Percentiles rank a stretch among this genome's conserved stretches.
phyloP scores from a whole-genome alignment of 2,113 vertebrate species.

The Mormoops blainvillei region DNA sequence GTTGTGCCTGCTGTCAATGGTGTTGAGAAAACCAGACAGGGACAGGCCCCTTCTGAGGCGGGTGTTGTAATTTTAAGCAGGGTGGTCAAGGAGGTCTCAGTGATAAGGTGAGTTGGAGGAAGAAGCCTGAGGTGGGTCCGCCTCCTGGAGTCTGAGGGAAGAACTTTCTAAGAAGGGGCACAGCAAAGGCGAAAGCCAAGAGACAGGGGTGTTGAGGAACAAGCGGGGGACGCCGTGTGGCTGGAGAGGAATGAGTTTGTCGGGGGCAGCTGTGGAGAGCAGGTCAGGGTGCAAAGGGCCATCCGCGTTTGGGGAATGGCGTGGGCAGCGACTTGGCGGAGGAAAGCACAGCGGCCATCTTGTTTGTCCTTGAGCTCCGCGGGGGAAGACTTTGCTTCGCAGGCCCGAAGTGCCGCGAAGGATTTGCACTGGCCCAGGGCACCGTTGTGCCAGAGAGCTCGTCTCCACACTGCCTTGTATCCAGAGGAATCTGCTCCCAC shows the following conservation, averaged over 20 bases:
- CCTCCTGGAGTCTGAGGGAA: neutral
- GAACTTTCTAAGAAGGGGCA: rapidly evolving
- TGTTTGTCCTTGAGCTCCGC: neutral
- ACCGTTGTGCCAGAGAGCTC: rapidly evolving
- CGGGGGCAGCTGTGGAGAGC: rapidly evolving
- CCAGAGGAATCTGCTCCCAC: too few relatives aligned
- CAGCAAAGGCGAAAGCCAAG: rapidly evolving
- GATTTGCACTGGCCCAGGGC: rapidly evolving
- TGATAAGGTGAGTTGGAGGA: neutral
- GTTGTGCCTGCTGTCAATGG: rapidly evolving
- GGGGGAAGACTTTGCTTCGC: rapidly evolving
- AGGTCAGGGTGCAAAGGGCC: neutral
- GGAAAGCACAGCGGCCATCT: rapidly evolving
- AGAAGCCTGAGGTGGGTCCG: neutral
- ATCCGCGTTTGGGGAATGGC: rapidly evolving
- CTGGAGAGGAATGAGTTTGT: neutral
- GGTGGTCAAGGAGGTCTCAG: rapidly evolving
- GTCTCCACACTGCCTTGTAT: rapidly evolving
- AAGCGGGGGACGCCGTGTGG: too few relatives aligned
- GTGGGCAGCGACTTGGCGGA: rapidly evolving
- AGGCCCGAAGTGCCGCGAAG: rapidly evolving
- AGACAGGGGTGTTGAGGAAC: neutral
- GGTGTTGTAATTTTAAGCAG: neutral
- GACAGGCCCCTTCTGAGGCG: neutral
- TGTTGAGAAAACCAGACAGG: neutral